phyloP scores from a whole-genome alignment of 2,113 vertebrate species.

The Gobius niger region DNA sequence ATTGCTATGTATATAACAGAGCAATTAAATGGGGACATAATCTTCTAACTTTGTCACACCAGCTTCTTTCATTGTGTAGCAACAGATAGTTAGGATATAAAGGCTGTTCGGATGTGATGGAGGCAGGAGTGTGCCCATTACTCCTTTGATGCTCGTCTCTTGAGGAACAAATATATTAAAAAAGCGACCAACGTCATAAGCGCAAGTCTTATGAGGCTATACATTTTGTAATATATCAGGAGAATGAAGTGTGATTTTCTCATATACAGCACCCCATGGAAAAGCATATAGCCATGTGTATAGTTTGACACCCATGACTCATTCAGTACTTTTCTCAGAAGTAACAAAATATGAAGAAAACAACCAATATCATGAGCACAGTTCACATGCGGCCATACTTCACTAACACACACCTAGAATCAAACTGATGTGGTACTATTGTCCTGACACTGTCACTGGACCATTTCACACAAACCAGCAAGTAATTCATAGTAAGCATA shows the following conservation, averaged over 20 bases:
- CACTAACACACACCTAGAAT: neutral
- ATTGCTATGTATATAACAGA: too few relatives aligned
- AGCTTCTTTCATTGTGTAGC: neutral
- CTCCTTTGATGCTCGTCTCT: neutral
- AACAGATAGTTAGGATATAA: neutral
- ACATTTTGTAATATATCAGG: neutral
- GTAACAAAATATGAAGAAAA: neutral
- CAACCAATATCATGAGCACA: neutral
- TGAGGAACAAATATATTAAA: neutral
- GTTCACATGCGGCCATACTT: neutral
- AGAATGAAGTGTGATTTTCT: too few relatives aligned
- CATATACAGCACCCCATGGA: too few relatives aligned
- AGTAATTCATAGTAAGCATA: too few relatives aligned
- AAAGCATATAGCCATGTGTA: too few relatives aligned
- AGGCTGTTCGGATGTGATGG: neutral
- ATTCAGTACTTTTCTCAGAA: neutral
- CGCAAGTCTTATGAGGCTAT: neutral
- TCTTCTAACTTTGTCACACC: neutral
- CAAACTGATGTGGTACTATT: neutral
- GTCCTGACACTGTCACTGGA: constrained; percentile 4
- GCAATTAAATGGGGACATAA: too few relatives aligned
- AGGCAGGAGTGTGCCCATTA: neutral
- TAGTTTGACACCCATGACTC: neutral
- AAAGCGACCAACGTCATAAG: neutral
- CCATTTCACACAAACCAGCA: too few relatives aligned